These are phyloP conservation scores for Cyclopterus lumpus DNA, from an alignment of 2,797 vertebrate genomes.

Conservation along the genomic window DNA sequence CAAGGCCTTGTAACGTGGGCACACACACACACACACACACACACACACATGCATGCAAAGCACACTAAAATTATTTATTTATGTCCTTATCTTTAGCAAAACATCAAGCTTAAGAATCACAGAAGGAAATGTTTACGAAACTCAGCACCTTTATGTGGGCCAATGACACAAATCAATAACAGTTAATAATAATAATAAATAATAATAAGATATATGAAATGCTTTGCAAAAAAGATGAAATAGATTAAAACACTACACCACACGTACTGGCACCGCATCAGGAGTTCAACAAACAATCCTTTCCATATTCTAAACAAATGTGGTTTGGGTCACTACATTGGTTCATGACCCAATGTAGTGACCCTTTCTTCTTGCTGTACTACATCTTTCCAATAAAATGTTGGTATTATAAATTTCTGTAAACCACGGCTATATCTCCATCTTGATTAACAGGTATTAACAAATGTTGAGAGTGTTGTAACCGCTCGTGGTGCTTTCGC, in stretches of 20 bases:
- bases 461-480: too few relatives aligned
- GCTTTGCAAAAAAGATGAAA: too few relatives aligned
- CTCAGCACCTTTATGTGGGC: slow-evolving; percentile 15
- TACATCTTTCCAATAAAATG: neutral
- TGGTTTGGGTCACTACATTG: slow-evolving; percentile 3
- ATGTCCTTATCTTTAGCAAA: slow-evolving; percentile 40
- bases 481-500: too few relatives aligned
- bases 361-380: neutral
- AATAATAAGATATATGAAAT: neutral
- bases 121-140: slow-evolving; percentile 39
- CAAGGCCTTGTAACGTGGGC: slow-evolving; percentile 63
- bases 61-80: slow-evolving; percentile 39
- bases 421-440: neutral
- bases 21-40: slow-evolving; percentile 12
- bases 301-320: slow-evolving; percentile 7
- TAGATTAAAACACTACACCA: too few relatives aligned
- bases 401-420: neutral
- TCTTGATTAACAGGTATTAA: too few relatives aligned
- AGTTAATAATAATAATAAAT: neutral
- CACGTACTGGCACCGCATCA: neutral
- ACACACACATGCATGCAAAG: slow-evolving; percentile 3
- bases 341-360: neutral
- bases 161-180: slow-evolving; percentile 35
- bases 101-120: slow-evolving; percentile 51
- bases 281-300: slow-evolving; percentile 11